A percentile compares a stretch with the other conserved stretches of the same genome.
phyloP scores from a whole-genome alignment of 1,140 invertebrate genomes.

The Polypedilum vanderplanki region DNA sequence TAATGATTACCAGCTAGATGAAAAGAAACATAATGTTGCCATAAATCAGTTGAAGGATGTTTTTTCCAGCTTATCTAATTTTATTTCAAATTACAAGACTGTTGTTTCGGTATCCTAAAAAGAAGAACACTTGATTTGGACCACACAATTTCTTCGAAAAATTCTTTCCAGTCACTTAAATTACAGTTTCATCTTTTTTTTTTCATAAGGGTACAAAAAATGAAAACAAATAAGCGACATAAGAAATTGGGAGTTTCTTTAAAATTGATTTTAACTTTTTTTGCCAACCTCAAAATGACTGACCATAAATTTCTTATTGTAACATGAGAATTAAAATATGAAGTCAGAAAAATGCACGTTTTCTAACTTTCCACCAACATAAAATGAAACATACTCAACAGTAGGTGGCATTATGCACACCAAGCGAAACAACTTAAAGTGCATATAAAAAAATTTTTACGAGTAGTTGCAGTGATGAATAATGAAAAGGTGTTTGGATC shows the following conservation, averaged over 20 bases:
- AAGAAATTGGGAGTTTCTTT: background rate
- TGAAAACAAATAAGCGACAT: constrained; percentile 6
- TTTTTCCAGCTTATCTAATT: constrained; percentile 25
- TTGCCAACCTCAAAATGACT: background rate
- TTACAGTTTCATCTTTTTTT: background rate
- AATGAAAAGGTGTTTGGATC: constrained; percentile 7
- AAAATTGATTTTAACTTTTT: background rate
- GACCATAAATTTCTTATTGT: background rate
- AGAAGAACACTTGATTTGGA: background rate
- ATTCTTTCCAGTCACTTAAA: constrained; percentile 15
- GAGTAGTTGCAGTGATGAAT: no score
- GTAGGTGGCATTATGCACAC: no score
- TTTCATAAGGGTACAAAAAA: background rate
- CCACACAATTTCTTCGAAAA: constrained; percentile 21
- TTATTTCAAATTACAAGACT: constrained; percentile 20
- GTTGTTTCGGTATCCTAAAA: constrained; percentile 8
- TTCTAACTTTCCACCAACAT: background rate
- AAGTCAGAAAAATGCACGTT: background rate
- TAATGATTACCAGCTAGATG: background rate
- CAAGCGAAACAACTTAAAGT: no score
- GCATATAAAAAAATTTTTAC: no score
- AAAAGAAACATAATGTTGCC: background rate
- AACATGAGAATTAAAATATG: no score
- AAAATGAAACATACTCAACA: no score
- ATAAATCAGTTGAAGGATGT: constrained; percentile 20